Base-by-base conservation (phyloP, 2,113 vertebrate species). In the Daubentonia madagascariensis region DNA sequence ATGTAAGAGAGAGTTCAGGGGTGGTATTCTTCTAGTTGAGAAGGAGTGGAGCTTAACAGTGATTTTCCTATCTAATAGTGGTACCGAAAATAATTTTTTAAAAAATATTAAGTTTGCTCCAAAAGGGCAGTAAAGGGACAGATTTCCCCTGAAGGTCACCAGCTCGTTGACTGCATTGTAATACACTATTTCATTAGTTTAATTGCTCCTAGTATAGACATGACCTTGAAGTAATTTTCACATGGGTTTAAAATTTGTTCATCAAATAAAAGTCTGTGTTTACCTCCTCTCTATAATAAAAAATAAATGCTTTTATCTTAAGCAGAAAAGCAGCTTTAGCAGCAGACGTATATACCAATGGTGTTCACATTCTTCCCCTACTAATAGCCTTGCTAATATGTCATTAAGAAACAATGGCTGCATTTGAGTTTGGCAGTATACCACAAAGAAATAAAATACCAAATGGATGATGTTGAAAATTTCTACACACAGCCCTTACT, bases 401-500 rank as follows among this genome's bases (percentile, higher is more conserved):
- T 84, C 57, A n/a, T 75, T 52, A 85, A 92, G 63, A 95, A 92
- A 72, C 67, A 95, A 75, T 95, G 35, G 37, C 43, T 88, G 67
- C 28, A 16, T 48, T 32, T 88, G 48, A 61, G 76, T 91, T 83
- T 90, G 81, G 85, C 65, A 68, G 52, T 28, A 81, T 91, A 17
- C 59, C 85, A 85, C 30, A 45, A 87, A n/a, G 48, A 95, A 93
- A 63, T 67, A 91, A 45, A 88, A 72, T 20, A 85, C 4, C 17
- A 85, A 85, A 76, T 57, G 61, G 22, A 28, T 88, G 40, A 25
- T 40, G 30, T 85, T 63, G 85, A 65, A 91, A 84, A 40, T 35
- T 67, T 83, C 45, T 85, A 8, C 40, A 10, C 45, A 28, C n/a
- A 91, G 22, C 37, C 61, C 40, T 81, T 63, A 37, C 28, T 54